phyloP scores from a whole-genome alignment of 1,140 invertebrate genomes.

The Pogonomyrmex barbatus region DNA sequence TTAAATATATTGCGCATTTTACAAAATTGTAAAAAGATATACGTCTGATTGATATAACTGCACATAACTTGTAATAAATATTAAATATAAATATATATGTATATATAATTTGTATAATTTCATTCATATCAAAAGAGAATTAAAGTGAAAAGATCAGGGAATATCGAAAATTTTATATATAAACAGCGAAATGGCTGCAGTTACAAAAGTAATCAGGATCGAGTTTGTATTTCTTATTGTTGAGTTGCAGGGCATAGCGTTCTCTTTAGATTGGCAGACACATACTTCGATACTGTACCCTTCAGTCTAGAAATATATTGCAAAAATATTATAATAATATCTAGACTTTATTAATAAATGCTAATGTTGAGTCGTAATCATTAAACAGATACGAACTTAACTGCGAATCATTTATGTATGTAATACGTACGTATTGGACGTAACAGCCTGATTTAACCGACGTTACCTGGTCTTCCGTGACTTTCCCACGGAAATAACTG shows the following conservation, averaged over 20 bases:
- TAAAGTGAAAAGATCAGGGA: neutral
- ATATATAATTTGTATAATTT: slow-evolving; percentile 52
- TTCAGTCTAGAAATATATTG: slow-evolving; percentile 66
- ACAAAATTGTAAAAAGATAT: slow-evolving; percentile 52
- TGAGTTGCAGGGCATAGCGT: slow-evolving; percentile 73
- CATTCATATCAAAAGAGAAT: slow-evolving; percentile 19
- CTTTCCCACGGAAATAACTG: slow-evolving; percentile 77
- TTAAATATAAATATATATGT: neutral
- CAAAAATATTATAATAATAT: slow-evolving; percentile 33
- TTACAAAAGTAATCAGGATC: neutral
- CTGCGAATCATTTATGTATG: neutral
- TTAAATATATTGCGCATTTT: slow-evolving; percentile 46
- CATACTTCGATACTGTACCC: slow-evolving; percentile 75
- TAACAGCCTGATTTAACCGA: slow-evolving; percentile 73
- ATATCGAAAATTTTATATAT: slow-evolving; percentile 37
- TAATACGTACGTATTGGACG: slow-evolving; percentile 68
- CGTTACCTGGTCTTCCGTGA: slow-evolving; percentile 64
- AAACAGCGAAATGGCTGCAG: neutral
- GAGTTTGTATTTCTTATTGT: slow-evolving; percentile 40
- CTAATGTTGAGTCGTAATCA: neutral
- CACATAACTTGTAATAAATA: slow-evolving; percentile 53
- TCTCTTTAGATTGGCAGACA: slow-evolving; percentile 68
- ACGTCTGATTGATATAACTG: slow-evolving; percentile 44
- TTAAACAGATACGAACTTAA: slow-evolving; percentile 2
- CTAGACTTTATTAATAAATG: slow-evolving; percentile 23